Evolutionary conservation across 2,113 vertebrate species (phyloP), one percentile per base, ranked within the genome.

Genomic region (Ceuthmochares aereus): DNA sequence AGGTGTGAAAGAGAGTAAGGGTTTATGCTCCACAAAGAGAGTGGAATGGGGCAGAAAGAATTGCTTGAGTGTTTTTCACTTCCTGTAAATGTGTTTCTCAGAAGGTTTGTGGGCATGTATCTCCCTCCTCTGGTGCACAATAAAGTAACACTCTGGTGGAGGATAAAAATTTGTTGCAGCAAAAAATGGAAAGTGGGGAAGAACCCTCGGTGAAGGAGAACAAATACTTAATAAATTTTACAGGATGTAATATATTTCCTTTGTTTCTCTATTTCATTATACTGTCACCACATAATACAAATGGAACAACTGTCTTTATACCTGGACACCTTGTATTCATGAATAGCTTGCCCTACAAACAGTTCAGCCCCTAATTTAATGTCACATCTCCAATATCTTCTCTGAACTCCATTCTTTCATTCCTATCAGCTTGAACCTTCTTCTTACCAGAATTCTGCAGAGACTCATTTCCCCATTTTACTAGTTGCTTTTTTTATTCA

Each of bases 141-240:
- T 66, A 90, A 96, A 96, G 80, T 91, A 96, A 76, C 93, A 95
- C 59, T 30, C 89, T 89, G 8, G 42, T 94, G 74, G 55, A 91
- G 91, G 67, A 79, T 18, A 42, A 1, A 42, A 62, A 75, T 62
- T 13, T 69, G 47, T 51, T 84, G 51, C 43, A 20, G 55, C 14
- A 75, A 89, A 64, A 75, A 77, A 54, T 6, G 12, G 85, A 91
- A 91, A 55, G 14, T 73, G 13, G 40, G 45, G 51, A 89, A 58
- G 27, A 22, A 18, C 36, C 30, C 29, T 83, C 42, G 85, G 10
- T 74, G 59, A 95, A 91, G 37, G 6, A 87, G 10, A 7, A 40
- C 15, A 88, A 84, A 90, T 49, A 22, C 6, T 68, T 64, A 18
- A 52, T 34, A 66, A 69, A 59, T 89, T 49, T 79, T 9, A 42